Evolutionary conservation across 2,797 vertebrate genomes (phyloP).

Genomic region (Hydrolagus colliei): DNA sequence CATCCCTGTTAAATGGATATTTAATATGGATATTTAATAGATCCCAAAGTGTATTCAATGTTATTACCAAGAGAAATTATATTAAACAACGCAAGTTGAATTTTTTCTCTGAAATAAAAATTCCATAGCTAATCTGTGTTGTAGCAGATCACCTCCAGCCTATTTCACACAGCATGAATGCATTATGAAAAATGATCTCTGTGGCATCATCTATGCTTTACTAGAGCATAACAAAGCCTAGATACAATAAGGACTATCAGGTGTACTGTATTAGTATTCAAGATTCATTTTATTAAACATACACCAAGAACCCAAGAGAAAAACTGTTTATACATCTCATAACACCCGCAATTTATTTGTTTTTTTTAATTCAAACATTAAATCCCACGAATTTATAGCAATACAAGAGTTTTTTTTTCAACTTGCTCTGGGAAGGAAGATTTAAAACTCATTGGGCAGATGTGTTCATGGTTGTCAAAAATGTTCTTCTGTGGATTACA

Average conservation of each 20-base stretch:
- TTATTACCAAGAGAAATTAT: constrained; percentile 29
- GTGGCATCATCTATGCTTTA: constrained; percentile 63
- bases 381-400: constrained; percentile 1
- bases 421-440: neutral
- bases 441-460: constrained; percentile 26
- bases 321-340: constrained; percentile 24
- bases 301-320: constrained; percentile 63
- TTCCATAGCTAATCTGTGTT: constrained; percentile 45
- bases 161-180: constrained; percentile 84
- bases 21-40: constrained; percentile 29
- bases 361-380: constrained; percentile 24
- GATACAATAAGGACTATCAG: constrained; percentile 89
- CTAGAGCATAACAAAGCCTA: constrained; percentile 55
- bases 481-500: constrained; percentile 26
- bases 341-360: constrained; percentile 9
- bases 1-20: constrained; percentile 29
- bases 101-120: constrained; percentile 27
- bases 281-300: constrained; percentile 88
- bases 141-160: constrained; percentile 95
- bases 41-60: constrained; percentile 22
- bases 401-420: neutral
- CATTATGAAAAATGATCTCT: constrained; percentile 79
- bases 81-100: constrained; percentile 25
- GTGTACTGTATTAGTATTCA: constrained; percentile 84
- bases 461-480: constrained; percentile 16